A percentile compares a stretch with the other conserved stretches of the same genome.
These are phyloP conservation scores for Dendrolimus pini DNA, from an alignment of 2,888 invertebrate species.

Conservation along the genomic window DNA sequence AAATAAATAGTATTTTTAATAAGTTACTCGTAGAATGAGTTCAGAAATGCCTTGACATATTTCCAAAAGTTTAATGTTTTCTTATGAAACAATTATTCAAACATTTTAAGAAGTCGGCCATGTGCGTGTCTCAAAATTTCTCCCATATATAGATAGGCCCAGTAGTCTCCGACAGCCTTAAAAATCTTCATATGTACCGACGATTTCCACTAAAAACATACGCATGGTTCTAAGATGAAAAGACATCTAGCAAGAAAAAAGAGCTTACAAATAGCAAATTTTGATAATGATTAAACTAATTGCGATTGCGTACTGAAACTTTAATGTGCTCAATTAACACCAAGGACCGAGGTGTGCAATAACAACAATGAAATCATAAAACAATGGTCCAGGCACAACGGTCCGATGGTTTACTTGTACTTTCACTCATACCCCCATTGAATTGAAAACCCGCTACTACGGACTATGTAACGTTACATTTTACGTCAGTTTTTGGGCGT, in stretches of 20 bases:
- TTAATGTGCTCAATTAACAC: constrained; percentile 34
- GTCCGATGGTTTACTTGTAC: constrained; percentile 58
- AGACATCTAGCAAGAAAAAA: no score
- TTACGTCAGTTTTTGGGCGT: constrained; percentile 40
- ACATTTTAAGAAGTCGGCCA: not conserved
- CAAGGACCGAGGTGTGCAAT: constrained; percentile 50
- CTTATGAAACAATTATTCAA: not conserved
- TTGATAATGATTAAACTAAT: no score
- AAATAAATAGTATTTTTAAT: no score
- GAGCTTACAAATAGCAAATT: no score
- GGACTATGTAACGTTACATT: constrained; percentile 16
- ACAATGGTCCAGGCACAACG: constrained; percentile 57
- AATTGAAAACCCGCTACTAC: constrained; percentile 44
- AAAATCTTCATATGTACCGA: no score
- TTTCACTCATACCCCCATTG: constrained; percentile 66
- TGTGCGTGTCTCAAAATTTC: not conserved
- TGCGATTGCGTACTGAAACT: no score
- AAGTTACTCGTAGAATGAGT: no score
- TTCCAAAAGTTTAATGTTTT: not conserved
- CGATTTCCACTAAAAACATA: no score
- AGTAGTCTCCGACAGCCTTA: no score
- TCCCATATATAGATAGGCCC: constrained; percentile 5
- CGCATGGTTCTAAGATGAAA: no score
- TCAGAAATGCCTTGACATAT: no score
- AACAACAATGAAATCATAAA: constrained; percentile 60